Base-by-base conservation (phyloP, 2,113 vertebrate species). In the Burhinus oedicnemus region DNA sequence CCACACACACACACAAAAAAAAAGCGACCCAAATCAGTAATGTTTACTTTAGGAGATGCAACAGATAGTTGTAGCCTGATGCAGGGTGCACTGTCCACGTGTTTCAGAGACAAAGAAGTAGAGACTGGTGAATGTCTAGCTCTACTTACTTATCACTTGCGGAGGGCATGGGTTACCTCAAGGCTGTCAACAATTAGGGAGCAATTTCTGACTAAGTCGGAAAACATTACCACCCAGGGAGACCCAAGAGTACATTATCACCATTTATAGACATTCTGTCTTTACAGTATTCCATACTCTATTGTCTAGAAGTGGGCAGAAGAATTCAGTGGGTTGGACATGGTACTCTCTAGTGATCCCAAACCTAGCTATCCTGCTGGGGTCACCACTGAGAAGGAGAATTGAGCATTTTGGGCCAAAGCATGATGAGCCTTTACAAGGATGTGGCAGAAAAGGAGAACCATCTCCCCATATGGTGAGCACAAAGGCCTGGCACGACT, bases 111-210 rank as follows among this genome's bases (percentile, higher is more conserved):
- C 69, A 93, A 89, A 89, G 62, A 49, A 89, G 74, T 74, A 76
- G 57, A 71, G 15, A 58, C 72, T 93, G 81, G 78, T 71, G 84
- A 89, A 77, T 80, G 45, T 88, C 94, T 89, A 60, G 62, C 26
- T 88, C 40, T 79, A 57, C 70, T 89, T 57, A 72, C 55, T 95
- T 95, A 95, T 93, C 93, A 45, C 55, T 92, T 88, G 70, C 0
- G 1, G 62, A 94, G 83, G 87, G 74, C 92, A 95, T 89, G 93
- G 89, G 89, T 96, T 97, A 97, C 95, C 89, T 95, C 94, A 96
- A 94, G 90, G 64, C 91, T 97, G 93, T 87, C 94, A 96, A 80
- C 95, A 97, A 90, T 91, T 62, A 93, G 62, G 68, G 51, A 94
- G 38, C 51, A 80, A 93, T 91, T 95, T 96, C 81, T 97, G 93